A percentile compares a stretch with the other conserved stretches of the same genome.
Evolutionary conservation across 2,888 invertebrate genomes (phyloP).

Genomic region (Sipha maydis): DNA sequence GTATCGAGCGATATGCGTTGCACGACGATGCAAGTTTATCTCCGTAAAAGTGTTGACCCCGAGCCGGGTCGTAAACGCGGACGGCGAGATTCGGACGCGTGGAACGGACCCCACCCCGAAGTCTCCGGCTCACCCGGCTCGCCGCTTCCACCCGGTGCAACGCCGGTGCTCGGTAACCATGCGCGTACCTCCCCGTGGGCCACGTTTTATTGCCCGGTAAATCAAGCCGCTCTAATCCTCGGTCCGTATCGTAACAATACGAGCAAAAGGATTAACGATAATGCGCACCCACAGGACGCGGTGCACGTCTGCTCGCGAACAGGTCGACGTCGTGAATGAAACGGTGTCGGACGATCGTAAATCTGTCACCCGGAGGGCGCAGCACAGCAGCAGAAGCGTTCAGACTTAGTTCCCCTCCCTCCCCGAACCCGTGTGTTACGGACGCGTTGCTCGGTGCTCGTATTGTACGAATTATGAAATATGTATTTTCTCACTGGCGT

Average conservation of each 20-base stretch:
- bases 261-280: slow-evolving; percentile 20
- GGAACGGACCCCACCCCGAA: no score
- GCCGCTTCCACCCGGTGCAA: no score
- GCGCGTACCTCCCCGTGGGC: background rate
- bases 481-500: no score
- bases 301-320: no score
- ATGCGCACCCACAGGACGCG: background rate
- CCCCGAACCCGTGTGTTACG: background rate
- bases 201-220: slow-evolving; percentile 13
- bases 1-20: background rate
- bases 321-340: background rate
- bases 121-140: no score
- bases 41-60: background rate
- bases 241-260: background rate
- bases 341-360: slow-evolving; percentile 30
- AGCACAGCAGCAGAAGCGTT: background rate
- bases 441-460: background rate
- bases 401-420: background rate
- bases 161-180: no score
- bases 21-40: background rate
- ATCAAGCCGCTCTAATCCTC: slow-evolving; percentile 11
- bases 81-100: no score
- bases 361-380: slow-evolving; percentile 22
- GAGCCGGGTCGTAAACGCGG: background rate
- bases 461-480: background rate